Evolutionary conservation across 2,113 vertebrate genomes (phyloP), one percentile per base, ranked within the genome.

Genomic region (Cettia cetti): DNA sequence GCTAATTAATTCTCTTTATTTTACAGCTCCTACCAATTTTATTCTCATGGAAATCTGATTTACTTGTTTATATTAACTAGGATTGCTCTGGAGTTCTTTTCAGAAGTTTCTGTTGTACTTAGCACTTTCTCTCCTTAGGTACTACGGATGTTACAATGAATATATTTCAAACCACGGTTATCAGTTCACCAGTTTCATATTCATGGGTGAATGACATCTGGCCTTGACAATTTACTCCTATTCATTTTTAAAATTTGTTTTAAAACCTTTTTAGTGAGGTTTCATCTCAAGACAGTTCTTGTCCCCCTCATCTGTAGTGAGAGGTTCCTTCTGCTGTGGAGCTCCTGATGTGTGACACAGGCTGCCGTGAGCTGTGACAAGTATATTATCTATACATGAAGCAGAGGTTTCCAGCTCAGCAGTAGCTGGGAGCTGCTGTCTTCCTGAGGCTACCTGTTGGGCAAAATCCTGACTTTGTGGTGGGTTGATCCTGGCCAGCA

Each of bases 1-100:
- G 35, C 49, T 95, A 96, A 95, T 96, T 94, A 90, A 83, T 92
- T 93, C 40, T 80, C 63, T 82, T 85, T 80, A 82, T 95, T 96
- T 92, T 78, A 88, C 33, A 69, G 21, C 23, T 86, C 35, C 42
- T 88, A 86, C 54, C 23, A 31, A 35, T 65, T 94, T 83, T 65
- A 83, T 90, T 82, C 66, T 92, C 28, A 80, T 77, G 85, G 64
- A 92, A 95, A 94, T 61, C 12, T 77, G 57, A 65, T 88, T 92
- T 88, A 80, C 18, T 72, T 85, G 26, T 86, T 95, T 90, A 77
- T 93, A 59, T 61, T 80, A 92, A 45, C 31, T 30, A 65, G 53
- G 71, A 76, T 65, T 71, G 26, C 37, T 85, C 54, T 53, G 37
- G 31, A 91, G 20, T 28, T 82, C 31, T 56, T 76, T 82, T 88